These are phyloP conservation scores for Zhengitettix transpicula DNA, from an alignment of 2,888 invertebrate genomes.

Conservation along the genomic window DNA sequence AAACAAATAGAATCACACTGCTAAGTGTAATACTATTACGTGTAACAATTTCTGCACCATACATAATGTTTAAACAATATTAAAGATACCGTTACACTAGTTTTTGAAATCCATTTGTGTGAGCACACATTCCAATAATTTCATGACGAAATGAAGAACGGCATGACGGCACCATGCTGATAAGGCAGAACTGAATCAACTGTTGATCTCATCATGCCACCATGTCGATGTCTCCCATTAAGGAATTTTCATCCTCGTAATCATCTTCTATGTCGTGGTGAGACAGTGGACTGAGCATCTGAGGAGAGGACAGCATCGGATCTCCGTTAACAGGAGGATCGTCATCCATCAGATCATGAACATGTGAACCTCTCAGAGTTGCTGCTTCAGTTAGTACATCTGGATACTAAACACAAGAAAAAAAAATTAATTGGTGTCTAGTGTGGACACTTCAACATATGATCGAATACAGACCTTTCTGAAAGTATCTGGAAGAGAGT, in stretches of 20 bases:
- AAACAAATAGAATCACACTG: too few species aligned
- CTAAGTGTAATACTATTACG: too few species aligned
- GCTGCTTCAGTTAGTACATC: slow-evolving; percentile 36
- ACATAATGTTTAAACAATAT: too few species aligned
- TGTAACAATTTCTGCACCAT: too few species aligned
- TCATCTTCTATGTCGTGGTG: slow-evolving; percentile 4
- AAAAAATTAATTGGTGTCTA: neutral
- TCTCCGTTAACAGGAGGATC: slow-evolving; percentile 34
- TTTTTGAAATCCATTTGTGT: too few species aligned
- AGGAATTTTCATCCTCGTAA: slow-evolving; percentile 20
- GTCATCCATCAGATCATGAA: slow-evolving; percentile 53
- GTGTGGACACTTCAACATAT: neutral
- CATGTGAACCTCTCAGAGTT: slow-evolving; percentile 37
- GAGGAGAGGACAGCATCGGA: slow-evolving; percentile 42
- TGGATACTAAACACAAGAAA: slow-evolving; percentile 29
- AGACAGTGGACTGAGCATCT: slow-evolving; percentile 24
- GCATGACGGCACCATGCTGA: too few species aligned
- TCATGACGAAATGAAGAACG: too few species aligned
- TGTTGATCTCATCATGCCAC: slow-evolving; percentile 25
- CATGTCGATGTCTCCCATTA: slow-evolving; percentile 33
- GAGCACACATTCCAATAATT: too few species aligned
- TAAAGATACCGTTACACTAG: too few species aligned
- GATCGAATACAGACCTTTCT: slow-evolving; percentile 22
- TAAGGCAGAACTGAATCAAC: too few species aligned
- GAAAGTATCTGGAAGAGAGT: slow-evolving; percentile 18